Conservation (phyloP, 1,140 invertebrate species). For the Drosophila ogumai region DNA sequence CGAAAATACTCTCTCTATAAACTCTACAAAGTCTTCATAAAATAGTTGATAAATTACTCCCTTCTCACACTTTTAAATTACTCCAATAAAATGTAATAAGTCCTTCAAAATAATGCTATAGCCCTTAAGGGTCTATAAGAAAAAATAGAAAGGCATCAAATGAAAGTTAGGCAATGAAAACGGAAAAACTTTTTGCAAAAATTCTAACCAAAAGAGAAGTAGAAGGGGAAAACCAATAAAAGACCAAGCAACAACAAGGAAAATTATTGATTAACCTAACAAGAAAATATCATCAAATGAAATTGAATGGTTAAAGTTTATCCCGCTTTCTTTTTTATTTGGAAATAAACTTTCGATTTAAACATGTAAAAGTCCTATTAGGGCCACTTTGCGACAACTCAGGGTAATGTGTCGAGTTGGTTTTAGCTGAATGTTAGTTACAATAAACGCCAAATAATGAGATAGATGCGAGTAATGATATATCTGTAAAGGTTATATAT, state of each 20-base stretch:
- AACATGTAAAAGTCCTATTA: slow-evolving; percentile 34
- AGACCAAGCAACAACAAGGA: neutral
- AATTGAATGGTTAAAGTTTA: slow-evolving; percentile 42
- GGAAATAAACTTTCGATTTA: slow-evolving; percentile 27
- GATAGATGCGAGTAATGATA: neutral
- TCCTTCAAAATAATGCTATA: neutral
- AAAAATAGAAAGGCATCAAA: neutral
- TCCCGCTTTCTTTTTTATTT: slow-evolving; percentile 4
- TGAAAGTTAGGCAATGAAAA: slow-evolving; percentile 9
- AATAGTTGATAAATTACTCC: neutral
- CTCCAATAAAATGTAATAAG: neutral
- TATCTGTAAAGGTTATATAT: neutral
- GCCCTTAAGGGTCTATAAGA: neutral
- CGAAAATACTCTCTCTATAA: neutral
- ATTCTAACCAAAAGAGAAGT: neutral
- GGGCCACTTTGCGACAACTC: slow-evolving; percentile 13
- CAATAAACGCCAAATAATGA: slow-evolving; percentile 13
- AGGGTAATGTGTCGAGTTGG: neutral
- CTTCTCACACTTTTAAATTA: neutral
- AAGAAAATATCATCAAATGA: slow-evolving; percentile 36
- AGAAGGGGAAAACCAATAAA: slow-evolving; percentile 1
- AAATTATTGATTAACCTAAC: slow-evolving; percentile 35
- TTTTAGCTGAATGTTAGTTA: neutral
- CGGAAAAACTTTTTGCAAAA: slow-evolving; percentile 23
- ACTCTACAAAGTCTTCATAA: too few relatives aligned